phyloP scores from a whole-genome alignment of 2,797 vertebrate species.

The Anomalospiza imberbis region DNA sequence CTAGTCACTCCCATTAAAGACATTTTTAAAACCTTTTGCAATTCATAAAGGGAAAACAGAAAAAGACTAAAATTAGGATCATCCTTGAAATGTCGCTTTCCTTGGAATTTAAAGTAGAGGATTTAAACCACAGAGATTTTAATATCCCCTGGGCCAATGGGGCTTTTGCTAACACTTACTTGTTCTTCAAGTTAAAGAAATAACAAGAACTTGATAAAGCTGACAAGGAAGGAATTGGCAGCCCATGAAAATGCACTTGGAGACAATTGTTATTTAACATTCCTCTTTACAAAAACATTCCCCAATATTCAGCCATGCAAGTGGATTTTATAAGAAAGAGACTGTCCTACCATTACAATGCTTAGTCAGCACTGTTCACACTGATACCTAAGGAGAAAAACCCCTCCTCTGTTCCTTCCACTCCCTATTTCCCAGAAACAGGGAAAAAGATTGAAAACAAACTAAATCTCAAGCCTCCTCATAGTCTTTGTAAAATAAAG shows the following conservation, averaged over 20 bases:
- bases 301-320: neutral
- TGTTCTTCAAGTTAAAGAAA: neutral
- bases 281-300: neutral
- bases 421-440: neutral
- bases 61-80: neutral
- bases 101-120: neutral
- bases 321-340: neutral
- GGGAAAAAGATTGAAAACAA: neutral
- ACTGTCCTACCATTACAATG: neutral
- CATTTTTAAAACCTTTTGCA: neutral
- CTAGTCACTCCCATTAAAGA: neutral
- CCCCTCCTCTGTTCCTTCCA: neutral
- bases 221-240: neutral
- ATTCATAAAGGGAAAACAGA: neutral
- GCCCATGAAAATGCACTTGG: neutral
- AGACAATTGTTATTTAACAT: neutral
- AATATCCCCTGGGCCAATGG: rapidly evolving
- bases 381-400: neutral
- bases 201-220: neutral
- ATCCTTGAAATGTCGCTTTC: neutral
- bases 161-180: neutral
- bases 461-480: neutral
- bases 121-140: neutral
- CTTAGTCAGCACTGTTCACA: neutral
- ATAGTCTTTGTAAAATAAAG: neutral